These are phyloP conservation scores for Belgica antarctica DNA, from an alignment of 2,888 invertebrate genomes.

Conservation along the genomic window DNA sequence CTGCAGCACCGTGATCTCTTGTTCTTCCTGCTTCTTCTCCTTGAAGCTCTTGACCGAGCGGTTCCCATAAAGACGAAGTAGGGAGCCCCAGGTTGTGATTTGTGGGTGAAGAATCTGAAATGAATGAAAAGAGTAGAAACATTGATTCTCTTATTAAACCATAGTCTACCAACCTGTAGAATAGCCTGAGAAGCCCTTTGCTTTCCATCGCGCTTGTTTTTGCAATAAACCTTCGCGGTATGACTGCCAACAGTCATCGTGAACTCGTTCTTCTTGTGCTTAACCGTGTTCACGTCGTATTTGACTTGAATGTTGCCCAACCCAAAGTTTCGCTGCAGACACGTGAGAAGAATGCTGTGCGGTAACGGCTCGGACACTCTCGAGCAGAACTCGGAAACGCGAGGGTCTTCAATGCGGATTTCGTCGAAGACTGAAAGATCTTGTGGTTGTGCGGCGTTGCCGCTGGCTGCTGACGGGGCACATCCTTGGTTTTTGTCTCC, in stretches of 20 bases:
- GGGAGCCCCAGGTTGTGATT: constrained; percentile 90
- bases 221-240: constrained; percentile 84
- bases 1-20: constrained; percentile 86
- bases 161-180: constrained; percentile 65
- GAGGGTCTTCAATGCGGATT: constrained; percentile 88
- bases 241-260: constrained; percentile 94
- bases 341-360: constrained; percentile 88
- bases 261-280: constrained; percentile 89
- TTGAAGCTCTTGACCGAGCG: constrained; percentile 86
- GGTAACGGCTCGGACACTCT: constrained; percentile 95
- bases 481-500: constrained; percentile 53
- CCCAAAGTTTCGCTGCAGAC: constrained; percentile 89
- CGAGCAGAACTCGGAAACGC: constrained; percentile 92
- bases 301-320: constrained; percentile 83
- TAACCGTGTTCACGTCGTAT: constrained; percentile 80
- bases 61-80: constrained; percentile 88
- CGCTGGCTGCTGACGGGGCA: constrained; percentile 49
- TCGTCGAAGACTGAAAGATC: constrained; percentile 76
- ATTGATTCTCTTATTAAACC: constrained; percentile 22
- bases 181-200: constrained; percentile 94
- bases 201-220: constrained; percentile 95
- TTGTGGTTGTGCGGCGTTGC: not conserved
- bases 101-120: constrained; percentile 84
- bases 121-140: not conserved
- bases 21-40: constrained; percentile 88